Base-by-base conservation (phyloP, 2,113 vertebrate genomes). In the Podiceps cristatus region DNA sequence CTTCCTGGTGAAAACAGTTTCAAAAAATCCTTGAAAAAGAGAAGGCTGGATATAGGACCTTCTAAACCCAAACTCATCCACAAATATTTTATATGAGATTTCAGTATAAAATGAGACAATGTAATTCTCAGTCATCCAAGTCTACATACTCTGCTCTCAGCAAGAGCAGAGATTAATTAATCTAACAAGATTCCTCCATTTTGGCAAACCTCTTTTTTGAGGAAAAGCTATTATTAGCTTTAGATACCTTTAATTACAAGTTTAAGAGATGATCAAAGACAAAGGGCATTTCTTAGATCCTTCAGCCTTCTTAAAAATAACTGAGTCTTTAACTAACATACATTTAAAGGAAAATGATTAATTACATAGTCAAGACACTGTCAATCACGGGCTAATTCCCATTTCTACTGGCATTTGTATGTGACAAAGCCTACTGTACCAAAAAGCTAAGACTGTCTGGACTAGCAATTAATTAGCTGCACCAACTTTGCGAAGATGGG, bases 401-500 rank as follows among this genome's bases (percentile, higher is more conserved):
- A 80, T 81, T 87, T 89, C 75, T 95, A 94, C 90, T 93, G 94
- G 97, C 96, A 92, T 91, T 94, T 97, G 95, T 49, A 97, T 29
- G 79, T 96, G 97, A 98, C 68, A 98, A 96, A 89, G 95, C 60
- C 90, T 90, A 95, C 87, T 87, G 91, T 83, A 94, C 82, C 95
- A 97, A 96, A 97, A 98, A 97, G 86, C 94, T 52, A 97, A 97
- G 96, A 96, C 92, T 74, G 40, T 60, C 76, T 93, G 95, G 96
- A 96, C 83, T 96, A 97, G 40, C n/a, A 93, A 87, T 97, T 98
- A 98, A 98, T 98, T 95, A 98, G 82, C 94, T 96, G 95, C 86
- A 96, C 91, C 67, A 96, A 62, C 92, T 97, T 97, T 97, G 95
- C 96, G 93, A 96, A 97, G 47, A 83, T 93, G 90, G 96, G 63